Evolutionary conservation across 92 coral and sea anemone genomes (phyloP), one percentile per base, ranked within the genome.

Genomic region (Siderastrea siderea): DNA sequence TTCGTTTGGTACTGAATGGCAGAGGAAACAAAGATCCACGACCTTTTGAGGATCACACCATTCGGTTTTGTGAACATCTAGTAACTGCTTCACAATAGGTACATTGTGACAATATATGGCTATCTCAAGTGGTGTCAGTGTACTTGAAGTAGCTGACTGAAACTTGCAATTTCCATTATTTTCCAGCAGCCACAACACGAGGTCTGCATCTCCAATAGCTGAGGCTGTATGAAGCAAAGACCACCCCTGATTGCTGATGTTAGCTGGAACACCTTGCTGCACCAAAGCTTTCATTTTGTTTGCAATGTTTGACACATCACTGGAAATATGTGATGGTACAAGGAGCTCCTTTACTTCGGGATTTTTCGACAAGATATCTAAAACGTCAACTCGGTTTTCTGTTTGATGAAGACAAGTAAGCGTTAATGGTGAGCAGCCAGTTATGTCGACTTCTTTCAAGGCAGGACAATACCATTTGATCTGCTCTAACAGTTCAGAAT

Each of bases 161-260:
- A 68, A 89, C 50, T 69, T 75, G 7, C 44, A 63, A 47, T 62
- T 76, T 2, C 58, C 75, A 61, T 68, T 77, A 15, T 49, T 83
- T 0, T 79, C 60, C 13, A 89, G 68, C 6, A 89, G 73, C 92
- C 92, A 83, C 12, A 43, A 73, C 8, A 86, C 84, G 4, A 89
- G 65, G 57, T 59, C 72, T 43, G 46, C 77, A 44, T 89, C 88
- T 2, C 88, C 84, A 47, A 89, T 50, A 26, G 77, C 79, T 16
- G 74, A 76, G 53, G 92, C 92, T 38, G 88, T 89, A 64, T 88
- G 92, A 10, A 89, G 55, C 16, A 89, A 19, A 12, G 83, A 75
- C 92, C 88, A 89, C 4, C 92, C 92, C 4, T 89, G 53, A 49
- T 68, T 19, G 62, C 84, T 89, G 14, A 89, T 83, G 48, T 89